A percentile compares a stretch with the other conserved stretches of the same genome.
These are phyloP conservation scores for Noctilio leporinus DNA, from an alignment of 2,113 vertebrate genomes.

Conservation along the genomic window DNA sequence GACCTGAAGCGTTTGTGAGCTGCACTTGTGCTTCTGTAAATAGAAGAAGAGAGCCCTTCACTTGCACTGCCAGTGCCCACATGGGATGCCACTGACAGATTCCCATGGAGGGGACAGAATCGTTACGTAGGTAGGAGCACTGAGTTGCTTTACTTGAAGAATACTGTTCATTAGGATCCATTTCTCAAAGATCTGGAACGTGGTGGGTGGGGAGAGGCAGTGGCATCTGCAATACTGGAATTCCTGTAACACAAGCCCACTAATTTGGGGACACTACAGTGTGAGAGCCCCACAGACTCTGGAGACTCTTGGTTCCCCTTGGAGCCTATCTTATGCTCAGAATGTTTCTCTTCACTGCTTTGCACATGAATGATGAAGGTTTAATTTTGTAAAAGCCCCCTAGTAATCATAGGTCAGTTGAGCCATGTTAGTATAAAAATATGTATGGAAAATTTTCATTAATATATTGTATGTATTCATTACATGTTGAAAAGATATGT, in stretches of 20 bases:
- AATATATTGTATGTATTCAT: background rate
- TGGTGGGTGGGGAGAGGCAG: background rate
- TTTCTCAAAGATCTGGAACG: background rate
- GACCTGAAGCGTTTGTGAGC: background rate
- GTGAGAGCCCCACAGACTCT: background rate
- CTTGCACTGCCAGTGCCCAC: accelerated
- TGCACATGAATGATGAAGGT: background rate
- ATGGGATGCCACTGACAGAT: background rate
- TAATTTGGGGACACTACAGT: background rate
- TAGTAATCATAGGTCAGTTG: background rate
- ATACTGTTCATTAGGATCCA: background rate
- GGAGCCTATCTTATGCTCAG: background rate
- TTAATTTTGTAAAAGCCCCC: background rate
- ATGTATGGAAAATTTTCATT: background rate
- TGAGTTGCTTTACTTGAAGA: background rate
- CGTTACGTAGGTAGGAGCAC: background rate
- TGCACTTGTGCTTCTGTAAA: background rate
- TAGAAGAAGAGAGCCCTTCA: background rate
- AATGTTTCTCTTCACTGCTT: background rate
- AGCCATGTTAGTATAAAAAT: background rate
- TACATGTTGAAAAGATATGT: background rate
- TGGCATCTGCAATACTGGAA: background rate
- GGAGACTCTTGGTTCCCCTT: background rate
- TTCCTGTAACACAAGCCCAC: background rate
- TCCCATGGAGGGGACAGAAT: background rate